phyloP scores from a whole-genome alignment of 1,140 invertebrate species.

The Hyles euphorbiae region DNA sequence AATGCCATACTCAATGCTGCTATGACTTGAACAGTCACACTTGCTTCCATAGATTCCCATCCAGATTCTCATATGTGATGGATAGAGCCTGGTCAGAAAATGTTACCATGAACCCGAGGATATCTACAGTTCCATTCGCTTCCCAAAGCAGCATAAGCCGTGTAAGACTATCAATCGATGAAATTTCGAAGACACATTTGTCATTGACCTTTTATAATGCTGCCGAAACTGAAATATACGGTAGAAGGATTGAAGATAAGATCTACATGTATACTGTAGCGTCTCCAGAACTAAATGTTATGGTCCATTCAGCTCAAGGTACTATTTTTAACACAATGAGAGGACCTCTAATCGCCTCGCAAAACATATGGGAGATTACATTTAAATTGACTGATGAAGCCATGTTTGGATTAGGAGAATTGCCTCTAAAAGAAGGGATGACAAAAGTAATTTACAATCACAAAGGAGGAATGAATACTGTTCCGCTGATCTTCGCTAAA shows the following conservation, averaged over 20 bases:
- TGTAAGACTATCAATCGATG: slow-evolving; percentile 47
- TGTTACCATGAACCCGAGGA: slow-evolving; percentile 36
- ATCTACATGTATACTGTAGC: slow-evolving; percentile 42
- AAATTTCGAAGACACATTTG: slow-evolving; percentile 49
- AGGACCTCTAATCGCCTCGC: slow-evolving; percentile 58
- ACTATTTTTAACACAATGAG: slow-evolving; percentile 51
- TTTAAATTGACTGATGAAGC: slow-evolving; percentile 54
- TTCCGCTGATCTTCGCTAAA: slow-evolving; percentile 60
- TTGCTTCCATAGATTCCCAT: slow-evolving; percentile 58
- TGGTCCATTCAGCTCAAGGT: slow-evolving; percentile 37
- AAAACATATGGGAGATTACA: slow-evolving; percentile 63
- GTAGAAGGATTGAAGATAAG: slow-evolving; percentile 41
- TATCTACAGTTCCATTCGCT: slow-evolving; percentile 43
- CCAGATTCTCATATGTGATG: slow-evolving; percentile 54
- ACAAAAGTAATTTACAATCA: slow-evolving; percentile 53
- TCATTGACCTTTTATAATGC: slow-evolving; percentile 47
- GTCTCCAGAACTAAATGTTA: slow-evolving; percentile 48
- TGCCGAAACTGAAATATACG: slow-evolving; percentile 14
- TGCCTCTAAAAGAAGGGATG: slow-evolving; percentile 43
- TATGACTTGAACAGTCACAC: slow-evolving; percentile 42
- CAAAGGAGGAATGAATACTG: slow-evolving; percentile 30
- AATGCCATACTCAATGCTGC: slow-evolving; percentile 57
- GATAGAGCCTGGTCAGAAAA: slow-evolving; percentile 43
- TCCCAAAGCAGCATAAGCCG: slow-evolving; percentile 34
- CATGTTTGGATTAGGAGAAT: slow-evolving; percentile 59